A percentile compares a stretch with the other conserved stretches of the same genome.
These are phyloP conservation scores for Phallusia fumigata DNA, from an alignment of 23 tunicate genomes.

Conservation along the genomic window DNA sequence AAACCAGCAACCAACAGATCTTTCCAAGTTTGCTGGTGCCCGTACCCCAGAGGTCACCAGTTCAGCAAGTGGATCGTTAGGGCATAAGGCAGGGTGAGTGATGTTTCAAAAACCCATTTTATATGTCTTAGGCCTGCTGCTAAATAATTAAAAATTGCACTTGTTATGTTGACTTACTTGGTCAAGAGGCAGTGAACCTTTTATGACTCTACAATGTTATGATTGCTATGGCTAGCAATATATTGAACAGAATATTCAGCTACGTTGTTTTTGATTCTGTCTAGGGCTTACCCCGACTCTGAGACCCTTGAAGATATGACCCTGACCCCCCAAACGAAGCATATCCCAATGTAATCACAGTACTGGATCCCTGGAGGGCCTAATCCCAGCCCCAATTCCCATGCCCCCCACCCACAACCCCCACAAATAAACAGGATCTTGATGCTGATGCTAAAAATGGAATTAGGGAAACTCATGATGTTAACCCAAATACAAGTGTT, in stretches of 20 bases:
- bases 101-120: slow-evolving; percentile 15
- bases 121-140: neutral
- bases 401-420: slow-evolving; percentile 50
- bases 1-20: neutral
- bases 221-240: neutral
- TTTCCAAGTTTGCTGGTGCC: neutral
- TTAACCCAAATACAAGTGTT: slow-evolving; percentile 28
- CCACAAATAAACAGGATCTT: slow-evolving; percentile 11
- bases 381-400: slow-evolving; percentile 65
- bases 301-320: slow-evolving; percentile 58
- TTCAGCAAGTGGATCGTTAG: neutral
- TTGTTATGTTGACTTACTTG: neutral
- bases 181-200: neutral
- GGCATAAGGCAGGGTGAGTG: slow-evolving; percentile 58
- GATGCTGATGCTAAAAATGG: slow-evolving; percentile 36
- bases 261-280: slow-evolving; percentile 51
- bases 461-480: slow-evolving; percentile 33
- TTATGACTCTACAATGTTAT: neutral
- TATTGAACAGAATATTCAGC: slow-evolving; percentile 36
- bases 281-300: slow-evolving; percentile 55
- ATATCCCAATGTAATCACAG: slow-evolving; percentile 35
- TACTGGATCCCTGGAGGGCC: slow-evolving; percentile 35
- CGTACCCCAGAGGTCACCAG: neutral
- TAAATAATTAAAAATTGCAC: neutral
- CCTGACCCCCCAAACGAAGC: slow-evolving; percentile 53